phyloP scores from a whole-genome alignment of 2,113 vertebrate species.

The Hemiprocne comata region DNA sequence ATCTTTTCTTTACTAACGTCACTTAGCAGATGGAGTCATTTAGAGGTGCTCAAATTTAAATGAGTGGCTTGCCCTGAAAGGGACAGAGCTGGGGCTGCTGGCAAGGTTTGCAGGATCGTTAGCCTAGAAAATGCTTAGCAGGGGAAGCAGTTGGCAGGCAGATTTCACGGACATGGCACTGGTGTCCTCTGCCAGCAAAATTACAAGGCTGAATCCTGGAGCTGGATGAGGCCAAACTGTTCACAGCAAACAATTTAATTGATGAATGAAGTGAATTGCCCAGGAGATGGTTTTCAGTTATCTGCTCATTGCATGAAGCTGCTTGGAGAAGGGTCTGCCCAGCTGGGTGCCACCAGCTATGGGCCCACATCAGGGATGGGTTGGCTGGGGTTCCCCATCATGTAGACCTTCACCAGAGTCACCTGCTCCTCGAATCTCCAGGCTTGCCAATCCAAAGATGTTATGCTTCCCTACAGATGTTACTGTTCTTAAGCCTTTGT shows the following conservation, averaged over 20 bases:
- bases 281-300: conserved; percentile 31
- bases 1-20: conserved; percentile 57
- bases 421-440: neutral
- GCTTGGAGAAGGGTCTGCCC: neutral
- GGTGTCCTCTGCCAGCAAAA: conserved; percentile 62
- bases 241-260: conserved; percentile 69
- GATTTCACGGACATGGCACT: conserved; percentile 32
- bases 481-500: accelerated
- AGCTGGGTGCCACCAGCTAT: accelerated
- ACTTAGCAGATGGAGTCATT: conserved; percentile 71
- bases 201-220: conserved; percentile 66
- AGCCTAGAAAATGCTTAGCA: conserved; percentile 69
- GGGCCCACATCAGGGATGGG: neutral
- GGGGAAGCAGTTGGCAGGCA: conserved; percentile 68
- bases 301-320: neutral
- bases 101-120: conserved; percentile 48
- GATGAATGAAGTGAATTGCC: conserved; percentile 59
- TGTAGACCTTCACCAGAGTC: neutral
- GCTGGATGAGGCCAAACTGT: conserved; percentile 51
- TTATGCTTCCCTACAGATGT: neutral
- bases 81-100: conserved; percentile 57
- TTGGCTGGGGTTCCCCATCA: neutral
- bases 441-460: neutral
- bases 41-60: conserved; percentile 65
- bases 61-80: conserved; percentile 59